Evolutionary conservation across 2,113 vertebrate species (phyloP).

Genomic region (Baryphthengus martii): DNA sequence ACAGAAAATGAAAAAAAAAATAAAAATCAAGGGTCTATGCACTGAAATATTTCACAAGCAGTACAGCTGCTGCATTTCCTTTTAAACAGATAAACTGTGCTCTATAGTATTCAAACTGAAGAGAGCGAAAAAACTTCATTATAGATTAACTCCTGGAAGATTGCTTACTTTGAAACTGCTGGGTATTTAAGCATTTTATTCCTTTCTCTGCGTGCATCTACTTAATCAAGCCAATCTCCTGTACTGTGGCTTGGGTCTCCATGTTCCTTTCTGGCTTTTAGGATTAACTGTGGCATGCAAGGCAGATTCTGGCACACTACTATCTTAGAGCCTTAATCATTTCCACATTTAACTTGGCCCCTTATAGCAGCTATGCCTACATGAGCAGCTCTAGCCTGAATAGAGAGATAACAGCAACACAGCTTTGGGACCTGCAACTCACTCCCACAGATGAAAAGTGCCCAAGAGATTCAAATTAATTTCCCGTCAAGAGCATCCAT

Average conservation of each 20-base stretch:
- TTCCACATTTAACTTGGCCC: constrained; percentile 21
- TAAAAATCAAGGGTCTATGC: background rate
- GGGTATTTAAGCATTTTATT: background rate
- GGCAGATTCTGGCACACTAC: background rate
- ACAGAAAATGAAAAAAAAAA: background rate
- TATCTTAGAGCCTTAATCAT: constrained; percentile 10
- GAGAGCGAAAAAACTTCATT: background rate
- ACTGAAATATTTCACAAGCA: background rate
- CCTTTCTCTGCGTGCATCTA: background rate
- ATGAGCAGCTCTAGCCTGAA: background rate
- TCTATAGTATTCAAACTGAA: background rate
- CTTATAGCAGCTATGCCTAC: background rate
- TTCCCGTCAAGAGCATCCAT: no score
- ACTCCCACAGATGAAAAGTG: rapidly evolving
- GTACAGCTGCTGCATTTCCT: background rate
- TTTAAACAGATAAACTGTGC: background rate
- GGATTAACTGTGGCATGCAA: background rate
- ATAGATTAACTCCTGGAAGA: background rate
- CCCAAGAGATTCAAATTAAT: background rate
- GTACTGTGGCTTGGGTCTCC: background rate
- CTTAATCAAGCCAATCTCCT: background rate
- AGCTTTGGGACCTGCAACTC: background rate
- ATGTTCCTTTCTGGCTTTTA: background rate
- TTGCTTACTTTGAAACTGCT: background rate
- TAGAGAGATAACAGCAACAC: background rate